phyloP scores from a whole-genome alignment of 2,888 invertebrate species.

The Hypena proboscidalis region DNA sequence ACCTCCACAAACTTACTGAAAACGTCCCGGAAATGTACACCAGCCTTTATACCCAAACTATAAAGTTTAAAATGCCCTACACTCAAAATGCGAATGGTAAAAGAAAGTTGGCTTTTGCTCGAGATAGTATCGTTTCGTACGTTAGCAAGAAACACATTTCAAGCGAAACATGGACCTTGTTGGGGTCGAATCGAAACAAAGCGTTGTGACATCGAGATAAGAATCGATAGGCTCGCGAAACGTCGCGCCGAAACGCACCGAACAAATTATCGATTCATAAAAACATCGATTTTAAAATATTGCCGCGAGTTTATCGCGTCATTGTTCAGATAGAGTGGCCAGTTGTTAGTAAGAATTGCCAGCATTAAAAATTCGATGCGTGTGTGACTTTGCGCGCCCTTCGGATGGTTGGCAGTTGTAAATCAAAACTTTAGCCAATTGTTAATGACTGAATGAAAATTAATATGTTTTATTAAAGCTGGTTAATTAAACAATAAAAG shows the following conservation, averaged over 20 bases:
- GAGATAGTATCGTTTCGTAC: constrained; percentile 78
- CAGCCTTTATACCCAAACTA: constrained; percentile 34
- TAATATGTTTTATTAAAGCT: constrained; percentile 19
- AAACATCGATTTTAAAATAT: constrained; percentile 84
- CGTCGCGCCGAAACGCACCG: constrained; percentile 81
- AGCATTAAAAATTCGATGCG: constrained; percentile 33
- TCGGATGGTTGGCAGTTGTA: constrained; percentile 28
- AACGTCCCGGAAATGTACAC: constrained; percentile 28
- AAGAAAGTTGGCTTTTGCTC: constrained; percentile 63
- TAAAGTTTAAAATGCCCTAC: constrained; percentile 52
- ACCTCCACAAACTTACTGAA: constrained; percentile 41
- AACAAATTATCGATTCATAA: constrained; percentile 85
- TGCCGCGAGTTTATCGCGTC: constrained; percentile 74
- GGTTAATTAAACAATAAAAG: constrained; percentile 16
- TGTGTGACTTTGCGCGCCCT: constrained; percentile 38
- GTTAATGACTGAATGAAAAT: constrained; percentile 32
- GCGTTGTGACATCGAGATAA: constrained; percentile 82
- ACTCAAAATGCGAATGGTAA: constrained; percentile 37
- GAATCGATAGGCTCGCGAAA: constrained; percentile 79
- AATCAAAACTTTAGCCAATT: constrained; percentile 22
- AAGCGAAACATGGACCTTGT: constrained; percentile 80
- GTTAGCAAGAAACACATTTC: constrained; percentile 85
- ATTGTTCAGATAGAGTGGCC: constrained; percentile 76
- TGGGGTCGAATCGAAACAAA: constrained; percentile 81
- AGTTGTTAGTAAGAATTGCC: constrained; percentile 43